These are phyloP conservation scores for Drosophila mettleri DNA, from an alignment of 2,888 invertebrate genomes.

Conservation along the genomic window DNA sequence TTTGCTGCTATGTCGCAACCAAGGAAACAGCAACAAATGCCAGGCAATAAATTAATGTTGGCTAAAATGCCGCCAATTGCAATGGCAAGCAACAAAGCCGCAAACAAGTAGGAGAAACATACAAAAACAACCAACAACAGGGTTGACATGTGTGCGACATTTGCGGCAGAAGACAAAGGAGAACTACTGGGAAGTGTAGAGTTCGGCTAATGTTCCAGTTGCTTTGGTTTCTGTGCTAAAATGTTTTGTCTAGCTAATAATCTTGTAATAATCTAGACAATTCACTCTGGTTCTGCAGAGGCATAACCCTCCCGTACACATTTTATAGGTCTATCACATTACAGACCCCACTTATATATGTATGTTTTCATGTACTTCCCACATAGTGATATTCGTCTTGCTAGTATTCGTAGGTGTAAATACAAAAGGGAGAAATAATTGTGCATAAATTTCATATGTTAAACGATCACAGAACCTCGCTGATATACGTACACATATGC, in stretches of 20 bases:
- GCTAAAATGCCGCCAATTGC: conserved; percentile 74
- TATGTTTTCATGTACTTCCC: neutral
- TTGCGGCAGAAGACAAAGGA: conserved; percentile 56
- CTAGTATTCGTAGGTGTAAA: conserved; percentile 25
- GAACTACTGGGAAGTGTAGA: conserved; percentile 23
- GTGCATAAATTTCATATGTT: conserved; percentile 25
- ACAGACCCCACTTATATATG: conserved; percentile 47
- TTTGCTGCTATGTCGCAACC: conserved; percentile 41
- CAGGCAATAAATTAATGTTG: conserved; percentile 45
- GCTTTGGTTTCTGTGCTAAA: conserved; percentile 83
- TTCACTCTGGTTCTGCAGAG: conserved; percentile 20
- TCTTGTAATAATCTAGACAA: conserved; percentile 71
- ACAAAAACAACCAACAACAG: conserved; percentile 23
- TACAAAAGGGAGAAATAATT: conserved; percentile 8
- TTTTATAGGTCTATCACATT: conserved; percentile 54
- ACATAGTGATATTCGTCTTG: conserved; percentile 10
- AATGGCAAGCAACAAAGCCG: conserved; percentile 47
- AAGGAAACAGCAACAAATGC: conserved; percentile 70
- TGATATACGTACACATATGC: conserved; percentile 15
- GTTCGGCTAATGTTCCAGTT: conserved; percentile 81
- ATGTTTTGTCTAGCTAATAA: conserved; percentile 75
- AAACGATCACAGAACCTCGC: conserved; percentile 74
- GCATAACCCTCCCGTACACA: conserved; percentile 8
- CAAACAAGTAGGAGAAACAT: conserved; percentile 44
- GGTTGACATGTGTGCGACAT: conserved; percentile 79